Base-by-base conservation (phyloP, 1,140 invertebrate species). In the Belonocnema kinseyi region DNA sequence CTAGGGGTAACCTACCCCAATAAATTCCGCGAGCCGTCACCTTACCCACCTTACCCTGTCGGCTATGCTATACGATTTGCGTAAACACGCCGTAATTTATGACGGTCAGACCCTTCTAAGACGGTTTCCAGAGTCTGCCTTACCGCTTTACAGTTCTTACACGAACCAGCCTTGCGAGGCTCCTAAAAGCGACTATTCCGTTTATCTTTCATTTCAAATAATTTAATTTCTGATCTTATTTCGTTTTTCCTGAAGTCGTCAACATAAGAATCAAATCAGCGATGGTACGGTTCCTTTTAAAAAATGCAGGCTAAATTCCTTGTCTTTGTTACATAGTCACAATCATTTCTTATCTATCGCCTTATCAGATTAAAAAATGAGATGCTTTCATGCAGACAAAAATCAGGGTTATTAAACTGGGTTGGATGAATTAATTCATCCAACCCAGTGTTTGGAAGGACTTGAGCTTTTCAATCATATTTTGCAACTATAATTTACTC, bases 61-160 rank as follows among this genome's bases (percentile, higher is more conserved):
- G 72, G 58, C 58, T 71, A 53, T 51, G 58, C 58, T 71, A 53
- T 51, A 66, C 80, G 86, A 87, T 88, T 88, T 85, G 83, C 83
- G 84, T 86, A 86, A 88, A 86, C 80, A 80, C 72, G 72, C 76
- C 74, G 72, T 86, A 85, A 86, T 87, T 87, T 86, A 88, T 86
- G 80, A 77, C 8, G 50, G 61, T 40, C 21, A 33, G 50, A 73
- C 54, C 77, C 72, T 52, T 17, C 7, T 12, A 17, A 50, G 40
- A 70, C 14, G 61, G 52, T 53, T 52, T 73, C 73, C 4, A 19
- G 50, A 40, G 12, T 50, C 17, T 61, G 40, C 52, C 76, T 78
- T 77, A 77, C 73, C 77, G 74, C 82, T 83, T 84, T 83, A 82
- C 80, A 40, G n/a, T n/a, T n/a, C n/a, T n/a, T n/a, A n/a, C n/a